A percentile compares a stretch with the other conserved stretches of the same genome.
phyloP scores from a whole-genome alignment of 2,888 invertebrate species.

The Pharmacophagus antenor region DNA sequence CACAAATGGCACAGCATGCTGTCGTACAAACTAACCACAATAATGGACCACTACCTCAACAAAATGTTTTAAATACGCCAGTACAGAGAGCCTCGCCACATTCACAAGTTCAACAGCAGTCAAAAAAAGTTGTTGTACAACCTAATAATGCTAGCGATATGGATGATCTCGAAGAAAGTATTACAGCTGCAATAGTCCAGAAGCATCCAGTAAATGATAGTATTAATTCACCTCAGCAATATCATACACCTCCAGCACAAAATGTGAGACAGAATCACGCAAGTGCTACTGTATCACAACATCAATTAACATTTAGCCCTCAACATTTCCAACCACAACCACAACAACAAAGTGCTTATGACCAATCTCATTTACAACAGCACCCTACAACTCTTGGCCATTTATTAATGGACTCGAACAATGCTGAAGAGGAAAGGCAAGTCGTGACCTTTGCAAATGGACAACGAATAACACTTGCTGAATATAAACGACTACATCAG shows the following conservation, averaged over 20 bases:
- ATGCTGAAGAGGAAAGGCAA: conserved; percentile 65
- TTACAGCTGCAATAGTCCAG: conserved; percentile 74
- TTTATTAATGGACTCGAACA: conserved; percentile 61
- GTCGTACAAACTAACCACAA: conserved; percentile 52
- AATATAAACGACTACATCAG: conserved; percentile 66
- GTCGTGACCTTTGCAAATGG: conserved; percentile 65
- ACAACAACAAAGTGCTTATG: conserved; percentile 49
- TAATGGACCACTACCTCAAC: conserved; percentile 59
- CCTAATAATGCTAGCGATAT: conserved; percentile 73
- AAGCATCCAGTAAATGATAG: conserved; percentile 60
- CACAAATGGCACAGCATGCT: conserved; percentile 52
- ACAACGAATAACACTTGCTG: conserved; percentile 70
- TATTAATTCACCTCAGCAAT: conserved; percentile 52
- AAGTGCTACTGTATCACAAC: conserved; percentile 40
- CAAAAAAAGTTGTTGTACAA: conserved; percentile 68
- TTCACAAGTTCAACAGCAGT: conserved; percentile 51
- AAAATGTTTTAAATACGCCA: conserved; percentile 47
- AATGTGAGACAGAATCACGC: conserved; percentile 47
- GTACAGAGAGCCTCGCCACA: conserved; percentile 50
- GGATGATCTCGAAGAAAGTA: conserved; percentile 78
- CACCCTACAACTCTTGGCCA: conserved; percentile 51
- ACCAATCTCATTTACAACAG: conserved; percentile 54
- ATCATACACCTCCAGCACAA: conserved; percentile 52
- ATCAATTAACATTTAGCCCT: conserved; percentile 52
- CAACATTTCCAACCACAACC: conserved; percentile 57